These are phyloP conservation scores for Raillietiella orientalis DNA, from an alignment of 2,888 invertebrate species.

Conservation along the genomic window DNA sequence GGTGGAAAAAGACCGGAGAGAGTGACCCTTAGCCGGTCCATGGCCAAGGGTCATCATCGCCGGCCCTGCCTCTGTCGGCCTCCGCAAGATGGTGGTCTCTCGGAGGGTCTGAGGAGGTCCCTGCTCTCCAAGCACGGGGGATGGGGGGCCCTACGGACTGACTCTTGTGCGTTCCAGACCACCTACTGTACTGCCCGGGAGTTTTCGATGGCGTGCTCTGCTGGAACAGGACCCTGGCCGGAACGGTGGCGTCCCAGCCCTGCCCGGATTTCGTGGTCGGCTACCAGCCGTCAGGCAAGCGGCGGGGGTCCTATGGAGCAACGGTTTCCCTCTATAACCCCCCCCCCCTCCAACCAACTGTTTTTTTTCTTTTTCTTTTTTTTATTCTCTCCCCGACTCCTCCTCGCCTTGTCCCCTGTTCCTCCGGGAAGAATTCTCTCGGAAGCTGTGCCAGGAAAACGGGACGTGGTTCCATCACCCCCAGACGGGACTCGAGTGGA, in stretches of 20 bases:
- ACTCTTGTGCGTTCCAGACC: no score
- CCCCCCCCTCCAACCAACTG: not conserved
- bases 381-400: not conserved
- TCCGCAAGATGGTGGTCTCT: no score
- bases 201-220: slow-evolving; percentile 16
- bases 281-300: slow-evolving; percentile 11
- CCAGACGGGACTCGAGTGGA: slow-evolving; percentile 39
- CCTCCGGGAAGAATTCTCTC: slow-evolving; percentile 43
- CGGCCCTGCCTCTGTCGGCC: no score
- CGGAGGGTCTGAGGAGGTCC: no score
- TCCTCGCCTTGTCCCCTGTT: not conserved
- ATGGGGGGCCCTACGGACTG: no score
- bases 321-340: not conserved
- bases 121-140: no score
- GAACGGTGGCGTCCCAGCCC: slow-evolving; percentile 10
- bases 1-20: no score
- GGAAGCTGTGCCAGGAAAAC: slow-evolving; percentile 40
- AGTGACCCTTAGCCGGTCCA: no score
- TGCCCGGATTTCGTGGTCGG: slow-evolving; percentile 11
- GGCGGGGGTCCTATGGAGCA: no score
- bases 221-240: slow-evolving; percentile 15
- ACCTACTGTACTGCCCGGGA: slow-evolving; percentile 9
- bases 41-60: no score
- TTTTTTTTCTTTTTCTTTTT: no score
- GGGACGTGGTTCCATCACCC: slow-evolving; percentile 60